Evolutionary conservation across 2,888 invertebrate species (phyloP), one percentile per base, ranked within the genome.

Genomic region (Syrphus vitripennis): DNA sequence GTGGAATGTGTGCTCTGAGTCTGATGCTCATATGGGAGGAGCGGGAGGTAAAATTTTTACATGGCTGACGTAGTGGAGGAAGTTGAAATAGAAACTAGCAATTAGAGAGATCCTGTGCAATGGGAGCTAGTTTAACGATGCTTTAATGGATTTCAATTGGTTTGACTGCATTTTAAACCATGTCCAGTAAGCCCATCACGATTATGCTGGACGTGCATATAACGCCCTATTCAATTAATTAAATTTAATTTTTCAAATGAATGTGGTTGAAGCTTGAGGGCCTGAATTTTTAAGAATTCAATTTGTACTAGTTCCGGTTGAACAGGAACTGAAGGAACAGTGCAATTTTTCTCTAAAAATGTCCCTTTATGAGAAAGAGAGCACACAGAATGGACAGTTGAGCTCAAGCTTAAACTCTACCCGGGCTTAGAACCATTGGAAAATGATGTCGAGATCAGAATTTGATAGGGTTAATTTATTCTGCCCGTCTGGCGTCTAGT

Each of bases 41-140:
- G 37, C 12, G 10, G 67, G 40, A 40, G 59, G 19, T 29, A 45
- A 37, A 6, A 40, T 75, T 75, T 63, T 34, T 42, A 70, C 53
- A 55, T 55, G 31, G 21, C 61, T 21, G 1, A 14, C 6, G 2
- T 2, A 24, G 0, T 24, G 21, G 24, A 69, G 80, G 67, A 75
- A 69, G 34, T 61, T 24, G 34, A 21, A 26, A n/a, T 70, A 40
- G 48, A 76, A 75, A 55, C 34, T 55, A 5, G 76, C 34, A 76
- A 76, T 80, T 80, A 76, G 76, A 63, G 37, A 29, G 63, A 76
- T 57, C 55, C 37, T 40, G 29, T 9, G 4, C 10, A 12, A 42
- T 24, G 16, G 53, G 7, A 45, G 45, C 45, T 31, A 14, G 48
- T 67, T 19, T 67, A 67, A 48, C 21, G 48, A 50, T 50, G 5